Percentiles rank a stretch among this genome's conserved stretches.
phyloP scores from a whole-genome alignment of 1,140 invertebrate species.

The Philopotamus ludificatus region DNA sequence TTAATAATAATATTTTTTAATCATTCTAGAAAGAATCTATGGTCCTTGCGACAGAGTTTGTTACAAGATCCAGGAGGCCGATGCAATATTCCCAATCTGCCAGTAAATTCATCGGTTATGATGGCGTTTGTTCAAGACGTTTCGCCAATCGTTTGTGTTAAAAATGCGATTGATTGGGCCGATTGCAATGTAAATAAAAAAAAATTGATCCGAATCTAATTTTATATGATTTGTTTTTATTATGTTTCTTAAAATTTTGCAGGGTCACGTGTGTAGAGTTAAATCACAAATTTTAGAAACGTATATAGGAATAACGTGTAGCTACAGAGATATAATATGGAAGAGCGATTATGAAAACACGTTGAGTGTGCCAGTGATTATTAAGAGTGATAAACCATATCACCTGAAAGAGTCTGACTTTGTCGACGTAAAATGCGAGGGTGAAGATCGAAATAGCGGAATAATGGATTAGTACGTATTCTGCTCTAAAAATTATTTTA shows the following conservation, averaged over 20 bases:
- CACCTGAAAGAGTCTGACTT: constrained; percentile 30
- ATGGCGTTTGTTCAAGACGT: constrained; percentile 33
- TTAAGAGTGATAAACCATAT: constrained; percentile 14
- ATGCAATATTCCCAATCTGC: constrained; percentile 35
- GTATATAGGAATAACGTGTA: constrained; percentile 17
- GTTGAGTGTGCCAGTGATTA: neutral
- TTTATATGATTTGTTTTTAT: neutral
- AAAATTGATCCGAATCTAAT: neutral
- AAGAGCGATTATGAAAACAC: constrained; percentile 18
- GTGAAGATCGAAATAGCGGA: constrained; percentile 10
- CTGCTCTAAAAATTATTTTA: too few relatives aligned
- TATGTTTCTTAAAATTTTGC: constrained; percentile 9
- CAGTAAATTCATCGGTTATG: constrained; percentile 35
- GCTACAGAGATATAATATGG: constrained; percentile 36
- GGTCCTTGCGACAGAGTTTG: constrained; percentile 29
- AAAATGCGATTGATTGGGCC: constrained; percentile 31
- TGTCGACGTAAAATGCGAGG: constrained; percentile 33
- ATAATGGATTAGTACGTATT: constrained; percentile 16
- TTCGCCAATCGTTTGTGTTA: constrained; percentile 23
- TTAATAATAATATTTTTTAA: neutral
- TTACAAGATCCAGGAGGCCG: constrained; percentile 30
- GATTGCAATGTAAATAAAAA: constrained; percentile 21
- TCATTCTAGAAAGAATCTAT: constrained; percentile 25
- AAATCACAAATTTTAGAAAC: constrained; percentile 21
- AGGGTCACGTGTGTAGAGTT: constrained; percentile 26